These are phyloP conservation scores for Nothoprocta perdicaria DNA, from an alignment of 2,113 vertebrate species.

Conservation along the genomic window DNA sequence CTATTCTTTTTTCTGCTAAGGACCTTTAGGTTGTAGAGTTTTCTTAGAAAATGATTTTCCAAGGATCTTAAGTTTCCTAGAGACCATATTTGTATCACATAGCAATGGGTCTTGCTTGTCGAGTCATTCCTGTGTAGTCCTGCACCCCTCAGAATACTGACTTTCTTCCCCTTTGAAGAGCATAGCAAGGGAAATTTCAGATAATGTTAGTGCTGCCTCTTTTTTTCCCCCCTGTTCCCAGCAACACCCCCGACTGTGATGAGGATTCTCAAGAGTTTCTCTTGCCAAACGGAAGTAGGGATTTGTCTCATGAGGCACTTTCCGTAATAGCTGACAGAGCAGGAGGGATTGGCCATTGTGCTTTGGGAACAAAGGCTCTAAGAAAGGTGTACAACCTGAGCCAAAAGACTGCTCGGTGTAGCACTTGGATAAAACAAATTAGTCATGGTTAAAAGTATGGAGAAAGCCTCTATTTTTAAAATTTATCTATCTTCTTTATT, in stretches of 20 bases:
- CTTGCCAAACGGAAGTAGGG: background rate
- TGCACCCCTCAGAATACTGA: background rate
- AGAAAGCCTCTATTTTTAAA: background rate
- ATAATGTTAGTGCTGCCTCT: background rate
- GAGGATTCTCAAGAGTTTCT: background rate
- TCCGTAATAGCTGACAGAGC: background rate
- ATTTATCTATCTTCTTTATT: background rate
- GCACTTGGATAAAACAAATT: background rate
- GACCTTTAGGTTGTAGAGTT: background rate
- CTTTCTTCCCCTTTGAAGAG: background rate
- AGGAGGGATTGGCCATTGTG: background rate
- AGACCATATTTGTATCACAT: background rate
- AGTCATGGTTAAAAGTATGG: background rate
- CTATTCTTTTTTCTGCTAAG: rapidly evolving
- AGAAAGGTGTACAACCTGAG: background rate
- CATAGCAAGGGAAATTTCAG: background rate
- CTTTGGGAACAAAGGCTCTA: background rate
- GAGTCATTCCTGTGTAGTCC: background rate
- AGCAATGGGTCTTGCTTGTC: background rate
- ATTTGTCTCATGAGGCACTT: background rate
- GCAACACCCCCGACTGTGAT: background rate
- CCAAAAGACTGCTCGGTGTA: background rate
- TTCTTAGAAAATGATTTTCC: background rate
- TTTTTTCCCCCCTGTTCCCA: background rate
- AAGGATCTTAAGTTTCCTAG: background rate